Evolutionary conservation across 2,888 invertebrate species (phyloP), one percentile per base, ranked within the genome.

Genomic region (Pristionchus mayeri): DNA sequence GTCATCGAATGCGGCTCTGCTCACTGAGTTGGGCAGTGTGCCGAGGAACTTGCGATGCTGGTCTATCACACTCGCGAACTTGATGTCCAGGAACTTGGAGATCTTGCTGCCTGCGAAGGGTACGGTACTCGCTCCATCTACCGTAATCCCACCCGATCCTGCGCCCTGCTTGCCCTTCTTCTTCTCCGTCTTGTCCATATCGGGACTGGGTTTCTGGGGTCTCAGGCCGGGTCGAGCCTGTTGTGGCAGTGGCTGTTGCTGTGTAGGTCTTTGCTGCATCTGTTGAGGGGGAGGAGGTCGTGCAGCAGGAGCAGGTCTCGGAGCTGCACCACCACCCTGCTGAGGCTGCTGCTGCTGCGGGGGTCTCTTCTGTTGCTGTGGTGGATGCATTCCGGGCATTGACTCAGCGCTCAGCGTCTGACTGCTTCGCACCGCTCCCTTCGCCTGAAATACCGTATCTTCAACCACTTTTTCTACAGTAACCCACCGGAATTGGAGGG

Each of bases 141-240:
- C 34, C 50, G 48, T 50, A 50, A 18, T 48, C 48, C 24, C 40
- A 71, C 71, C 71, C 21, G 71, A 13, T 0, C 30, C 71, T 6
- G 18, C n/a, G 21, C 40, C 40, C 9, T n/a, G n/a, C 40, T 44
- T 71, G 24, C 24, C 50, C 11, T 37, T 48, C 27, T 50, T 78
- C 76, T 78, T 78, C 76, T 78, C 76, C 13, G 76, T 78, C 48
- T 78, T 48, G n/a, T 78, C 76, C 30, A 50, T 18, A 50, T 78
- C 76, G 7, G 76, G 76, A 78, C 71, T 71, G 40, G 40, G 24
- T n/a, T 71, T 40, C 40, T 40, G n/a, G 11, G 37, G 37, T 7
- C 13, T 57, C 40, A n/a, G 71, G 16, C 0, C 40, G 40, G 71
- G 40, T 71, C 24, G 37, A 9, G 9, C 37, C 40, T 71, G 71